Evolutionary conservation across 30 jellyfish, hydroid and myxozoan species (phyloP), one percentile per base, ranked within the genome.

Genomic region (Pelagia noctiluca): DNA sequence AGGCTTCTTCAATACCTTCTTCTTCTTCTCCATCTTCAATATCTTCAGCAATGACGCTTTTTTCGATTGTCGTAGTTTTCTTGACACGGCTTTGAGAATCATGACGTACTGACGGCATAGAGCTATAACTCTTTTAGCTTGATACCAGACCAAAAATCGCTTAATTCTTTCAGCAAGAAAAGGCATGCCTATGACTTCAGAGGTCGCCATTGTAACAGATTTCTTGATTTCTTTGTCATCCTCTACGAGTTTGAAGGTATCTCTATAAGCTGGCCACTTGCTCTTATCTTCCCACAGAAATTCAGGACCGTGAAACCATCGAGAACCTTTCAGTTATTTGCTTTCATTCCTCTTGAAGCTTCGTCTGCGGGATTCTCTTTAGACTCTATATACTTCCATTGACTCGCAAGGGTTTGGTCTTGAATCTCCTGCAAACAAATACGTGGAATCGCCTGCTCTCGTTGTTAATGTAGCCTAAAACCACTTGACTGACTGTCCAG

Each of bases 241-340:
- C 57, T 42, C 57, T 42, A 42, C 57, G 57, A 42, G 12, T 42
- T 42, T 16, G 57, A 42, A 42, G 57, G 57, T 5, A 42, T 42
- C 57, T 42, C 57, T 42, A 16, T 42, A 5, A 42, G 57, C 57
- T 42, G 57, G 57, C 57, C 57, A 42, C 57, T 42, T 42, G 57
- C 57, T 42, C 57, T 42, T 16, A 42, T 42, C 57, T 42, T 60
- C 72, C 87, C 85, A 53, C 1, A 76, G 85, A 64, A 53, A 76
- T 25, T 25, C 31, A 0, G 89, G 87, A n/a, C 89, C 89, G 0
- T 21, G 0, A 35, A 53, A 34, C 89, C 89, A 77, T 8, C 82
- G 82, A 21, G 4, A 22, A 21, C 26, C 36, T 62, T 22, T 29
- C 19, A 79, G 54, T 33, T 16, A 23, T 71, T 65, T 11, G 42